Conservation (phyloP, 2,888 invertebrate genomes). For the Acrobeloides nanus region DNA sequence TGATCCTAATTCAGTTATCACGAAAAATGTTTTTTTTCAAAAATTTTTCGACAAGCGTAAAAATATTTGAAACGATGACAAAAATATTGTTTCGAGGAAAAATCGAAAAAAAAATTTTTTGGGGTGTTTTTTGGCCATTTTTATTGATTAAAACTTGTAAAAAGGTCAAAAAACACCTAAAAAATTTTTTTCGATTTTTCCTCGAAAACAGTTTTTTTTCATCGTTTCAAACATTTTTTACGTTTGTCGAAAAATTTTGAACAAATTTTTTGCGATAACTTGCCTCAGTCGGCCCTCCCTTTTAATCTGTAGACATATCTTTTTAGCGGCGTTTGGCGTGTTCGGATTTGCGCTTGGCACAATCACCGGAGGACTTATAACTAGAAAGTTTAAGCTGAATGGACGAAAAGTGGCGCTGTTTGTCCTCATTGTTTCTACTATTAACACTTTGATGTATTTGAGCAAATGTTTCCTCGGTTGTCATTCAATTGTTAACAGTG, state of each 20-base stretch:
- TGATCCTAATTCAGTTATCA: not conserved
- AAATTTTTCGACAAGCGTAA: no score
- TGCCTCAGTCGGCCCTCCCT: no score
- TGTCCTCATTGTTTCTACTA: constrained; percentile 38
- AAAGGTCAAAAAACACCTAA: not conserved
- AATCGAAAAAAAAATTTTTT: no score
- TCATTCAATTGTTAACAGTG: constrained; percentile 43
- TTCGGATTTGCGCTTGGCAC: constrained; percentile 51
- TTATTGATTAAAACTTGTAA: not conserved
- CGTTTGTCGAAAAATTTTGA: no score
- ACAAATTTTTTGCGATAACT: no score
- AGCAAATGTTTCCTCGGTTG: constrained; percentile 47
- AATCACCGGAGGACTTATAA: constrained; percentile 36
- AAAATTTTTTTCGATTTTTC: constrained; percentile 5
- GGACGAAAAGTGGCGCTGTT: constrained; percentile 34
- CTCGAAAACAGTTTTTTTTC: no score
- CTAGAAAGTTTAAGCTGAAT: constrained; percentile 30
- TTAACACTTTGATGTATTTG: constrained; percentile 38
- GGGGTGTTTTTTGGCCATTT: no score
- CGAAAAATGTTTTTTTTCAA: not conserved
- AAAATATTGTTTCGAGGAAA: no score
- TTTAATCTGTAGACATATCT: no score
- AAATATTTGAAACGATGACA: no score
- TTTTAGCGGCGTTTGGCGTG: constrained; percentile 49
- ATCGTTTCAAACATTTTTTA: no score